A percentile compares a stretch with the other conserved stretches of the same genome.
Conservation (phyloP, 2,888 invertebrate species). For the Lasioglossum villosulum region DNA sequence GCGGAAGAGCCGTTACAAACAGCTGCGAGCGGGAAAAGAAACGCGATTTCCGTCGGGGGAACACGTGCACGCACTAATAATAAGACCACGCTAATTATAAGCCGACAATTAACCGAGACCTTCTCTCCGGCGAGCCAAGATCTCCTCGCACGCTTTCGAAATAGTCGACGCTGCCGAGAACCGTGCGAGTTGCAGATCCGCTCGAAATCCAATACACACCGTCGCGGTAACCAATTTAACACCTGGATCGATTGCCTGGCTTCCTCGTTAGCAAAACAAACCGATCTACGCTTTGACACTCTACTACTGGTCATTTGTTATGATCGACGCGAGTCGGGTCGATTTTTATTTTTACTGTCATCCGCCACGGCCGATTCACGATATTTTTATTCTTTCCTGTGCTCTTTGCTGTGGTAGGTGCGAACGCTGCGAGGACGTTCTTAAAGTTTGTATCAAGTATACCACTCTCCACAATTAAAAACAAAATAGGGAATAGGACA, state of each 20-base stretch:
- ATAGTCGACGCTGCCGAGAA: neutral
- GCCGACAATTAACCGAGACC: conserved; percentile 57
- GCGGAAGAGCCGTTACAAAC: conserved; percentile 61
- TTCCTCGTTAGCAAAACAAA: neutral
- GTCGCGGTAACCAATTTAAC: conserved; percentile 7
- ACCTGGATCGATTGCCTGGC: neutral
- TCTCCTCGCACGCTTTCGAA: neutral
- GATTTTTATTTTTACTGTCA: neutral
- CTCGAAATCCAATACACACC: conserved; percentile 5
- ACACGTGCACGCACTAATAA: conserved; percentile 58
- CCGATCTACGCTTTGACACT: neutral
- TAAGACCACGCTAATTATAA: conserved; percentile 60
- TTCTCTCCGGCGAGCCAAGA: conserved; percentile 1
- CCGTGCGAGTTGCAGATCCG: neutral
- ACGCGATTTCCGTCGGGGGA: conserved; percentile 52
- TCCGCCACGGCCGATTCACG: neutral
- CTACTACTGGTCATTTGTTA: neutral
- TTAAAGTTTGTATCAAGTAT: neutral
- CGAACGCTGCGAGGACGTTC: neutral
- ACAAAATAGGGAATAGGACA: neutral
- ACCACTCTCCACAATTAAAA: neutral
- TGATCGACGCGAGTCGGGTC: neutral
- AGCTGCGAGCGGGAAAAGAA: conserved; percentile 27
- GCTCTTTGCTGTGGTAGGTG: neutral
- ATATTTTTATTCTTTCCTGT: neutral